Percentiles rank a stretch among this genome's conserved stretches.
Conservation (phyloP, 2,888 invertebrate genomes). For the Encarsia formosa region DNA sequence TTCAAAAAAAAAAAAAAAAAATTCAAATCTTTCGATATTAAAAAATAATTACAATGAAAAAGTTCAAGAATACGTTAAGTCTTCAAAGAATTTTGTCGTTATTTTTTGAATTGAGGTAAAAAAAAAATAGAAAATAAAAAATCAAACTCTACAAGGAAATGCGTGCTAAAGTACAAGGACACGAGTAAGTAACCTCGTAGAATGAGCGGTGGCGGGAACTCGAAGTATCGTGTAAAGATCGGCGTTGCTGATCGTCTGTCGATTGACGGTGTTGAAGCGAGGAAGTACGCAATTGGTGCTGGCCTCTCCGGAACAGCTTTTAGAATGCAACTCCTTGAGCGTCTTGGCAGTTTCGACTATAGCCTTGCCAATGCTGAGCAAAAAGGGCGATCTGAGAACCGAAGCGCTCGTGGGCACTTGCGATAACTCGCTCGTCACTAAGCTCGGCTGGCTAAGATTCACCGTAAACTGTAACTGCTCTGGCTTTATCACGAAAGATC, state of each 20-base stretch:
- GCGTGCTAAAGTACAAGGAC: too few species aligned
- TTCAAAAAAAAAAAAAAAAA: too few species aligned
- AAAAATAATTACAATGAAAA: too few species aligned
- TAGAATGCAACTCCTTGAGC: slow-evolving; percentile 33
- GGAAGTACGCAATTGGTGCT: slow-evolving; percentile 33
- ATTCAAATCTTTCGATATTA: too few species aligned
- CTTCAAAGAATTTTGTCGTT: too few species aligned
- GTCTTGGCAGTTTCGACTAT: slow-evolving; percentile 37
- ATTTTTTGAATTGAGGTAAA: too few species aligned
- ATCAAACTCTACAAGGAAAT: too few species aligned
- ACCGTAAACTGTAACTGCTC: slow-evolving; percentile 34
- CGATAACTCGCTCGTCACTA: slow-evolving; percentile 30
- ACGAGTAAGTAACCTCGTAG: slow-evolving; percentile 31
- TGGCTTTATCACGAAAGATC: slow-evolving; percentile 42
- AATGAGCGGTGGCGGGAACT: slow-evolving; percentile 36
- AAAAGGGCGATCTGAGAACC: slow-evolving; percentile 40
- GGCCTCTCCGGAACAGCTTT: slow-evolving; percentile 11
- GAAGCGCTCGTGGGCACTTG: slow-evolving; percentile 30
- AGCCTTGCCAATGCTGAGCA: slow-evolving; percentile 42
- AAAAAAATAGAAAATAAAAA: too few species aligned
- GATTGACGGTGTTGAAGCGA: slow-evolving; percentile 31
- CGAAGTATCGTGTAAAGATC: slow-evolving; percentile 41
- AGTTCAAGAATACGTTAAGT: too few species aligned
- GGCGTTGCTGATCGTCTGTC: slow-evolving; percentile 32
- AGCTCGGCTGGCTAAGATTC: slow-evolving; percentile 19